phyloP scores from a whole-genome alignment of 1,140 invertebrate species.

The Drosophila elegans region DNA sequence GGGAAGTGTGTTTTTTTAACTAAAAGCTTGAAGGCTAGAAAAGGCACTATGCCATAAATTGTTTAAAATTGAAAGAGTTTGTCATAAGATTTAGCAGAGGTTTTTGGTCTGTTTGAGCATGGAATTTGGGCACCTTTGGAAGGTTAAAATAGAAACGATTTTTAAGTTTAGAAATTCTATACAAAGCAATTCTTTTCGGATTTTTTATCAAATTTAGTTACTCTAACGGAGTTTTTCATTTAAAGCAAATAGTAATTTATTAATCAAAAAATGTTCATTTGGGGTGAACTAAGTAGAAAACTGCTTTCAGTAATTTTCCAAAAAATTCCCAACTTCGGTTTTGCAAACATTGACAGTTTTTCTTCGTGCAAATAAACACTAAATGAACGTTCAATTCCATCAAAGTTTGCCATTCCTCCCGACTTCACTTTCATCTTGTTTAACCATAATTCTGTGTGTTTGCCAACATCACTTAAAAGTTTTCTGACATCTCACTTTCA shows the following conservation, averaged over 20 bases:
- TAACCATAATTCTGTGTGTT: constrained; percentile 54
- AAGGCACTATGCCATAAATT: background rate
- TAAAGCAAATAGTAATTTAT: too few relatives aligned
- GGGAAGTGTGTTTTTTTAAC: background rate
- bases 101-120: too few relatives aligned
- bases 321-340: background rate
- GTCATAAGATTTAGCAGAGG: background rate
- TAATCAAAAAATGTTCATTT: too few relatives aligned
- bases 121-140: too few relatives aligned
- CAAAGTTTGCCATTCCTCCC: constrained; percentile 7
- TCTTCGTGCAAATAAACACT: constrained; percentile 13
- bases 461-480: constrained; percentile 73
- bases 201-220: too few relatives aligned
- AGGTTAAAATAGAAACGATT: too few relatives aligned
- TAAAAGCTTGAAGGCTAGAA: background rate
- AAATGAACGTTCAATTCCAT: constrained; percentile 47
- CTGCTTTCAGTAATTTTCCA: too few relatives aligned
- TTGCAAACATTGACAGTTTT: background rate
- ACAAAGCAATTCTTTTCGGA: too few relatives aligned
- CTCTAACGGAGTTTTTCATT: too few relatives aligned
- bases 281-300: too few relatives aligned
- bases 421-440: constrained; percentile 31
- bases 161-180: too few relatives aligned
- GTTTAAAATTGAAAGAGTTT: background rate
- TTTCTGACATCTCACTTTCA: constrained; percentile 64